These are phyloP conservation scores for Argyra leucocephala DNA, from an alignment of 2,888 invertebrate genomes.

Conservation along the genomic window DNA sequence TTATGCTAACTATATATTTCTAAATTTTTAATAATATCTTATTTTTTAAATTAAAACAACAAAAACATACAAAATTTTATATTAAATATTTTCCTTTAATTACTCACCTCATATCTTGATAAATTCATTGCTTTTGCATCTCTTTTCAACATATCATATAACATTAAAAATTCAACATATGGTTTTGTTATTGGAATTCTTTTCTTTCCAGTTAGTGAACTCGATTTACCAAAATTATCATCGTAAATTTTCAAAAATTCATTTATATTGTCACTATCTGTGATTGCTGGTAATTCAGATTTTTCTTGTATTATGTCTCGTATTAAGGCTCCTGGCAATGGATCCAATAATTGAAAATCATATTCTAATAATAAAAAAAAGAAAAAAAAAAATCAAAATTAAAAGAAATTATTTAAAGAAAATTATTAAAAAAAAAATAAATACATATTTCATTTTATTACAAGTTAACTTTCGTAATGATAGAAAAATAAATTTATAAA, in stretches of 20 bases:
- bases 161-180: constrained; percentile 41
- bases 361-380: constrained; percentile 19
- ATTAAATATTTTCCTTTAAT: no score
- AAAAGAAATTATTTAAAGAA: no score
- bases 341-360: constrained; percentile 31
- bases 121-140: constrained; percentile 41
- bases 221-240: constrained; percentile 36
- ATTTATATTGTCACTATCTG: constrained; percentile 38
- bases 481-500: no score
- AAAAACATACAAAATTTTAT: no score
- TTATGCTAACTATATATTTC: no score
- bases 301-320: constrained; percentile 38
- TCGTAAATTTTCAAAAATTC: constrained; percentile 42
- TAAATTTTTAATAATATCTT: no score
- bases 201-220: constrained; percentile 41
- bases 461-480: no score
- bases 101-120: constrained; percentile 36
- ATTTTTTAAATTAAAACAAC: no score
- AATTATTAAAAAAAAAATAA: no score
- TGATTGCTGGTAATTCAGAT: constrained; percentile 21
- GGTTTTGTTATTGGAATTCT: constrained; percentile 42
- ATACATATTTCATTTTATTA: no score
- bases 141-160: constrained; percentile 42
- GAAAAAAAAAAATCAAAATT: neutral
- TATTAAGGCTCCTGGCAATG: constrained; percentile 35